phyloP scores from a whole-genome alignment of 1,140 invertebrate species.

The Brachystomella parvula region DNA sequence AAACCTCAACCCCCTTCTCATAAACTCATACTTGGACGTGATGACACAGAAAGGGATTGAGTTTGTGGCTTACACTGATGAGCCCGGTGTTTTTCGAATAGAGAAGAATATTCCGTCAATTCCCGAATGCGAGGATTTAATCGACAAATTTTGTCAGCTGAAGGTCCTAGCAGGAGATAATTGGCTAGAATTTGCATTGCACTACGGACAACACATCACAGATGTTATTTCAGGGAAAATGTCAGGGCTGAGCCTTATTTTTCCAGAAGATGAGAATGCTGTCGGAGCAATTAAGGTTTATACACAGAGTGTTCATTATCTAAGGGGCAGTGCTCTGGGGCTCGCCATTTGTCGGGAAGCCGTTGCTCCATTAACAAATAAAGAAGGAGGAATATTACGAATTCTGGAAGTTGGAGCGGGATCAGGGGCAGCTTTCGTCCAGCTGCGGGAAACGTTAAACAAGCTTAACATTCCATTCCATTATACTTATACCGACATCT shows the following conservation, averaged over 20 bases:
- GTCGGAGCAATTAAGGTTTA: conserved; percentile 1
- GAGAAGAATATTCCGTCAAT: not conserved
- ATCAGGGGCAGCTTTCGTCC: not conserved
- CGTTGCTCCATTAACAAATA: not conserved
- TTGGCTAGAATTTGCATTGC: not conserved
- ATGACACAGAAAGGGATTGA: not conserved
- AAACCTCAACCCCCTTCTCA: not conserved
- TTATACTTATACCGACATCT: conserved; percentile 23
- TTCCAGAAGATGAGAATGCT: not conserved
- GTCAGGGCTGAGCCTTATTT: not conserved
- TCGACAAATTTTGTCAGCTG: not conserved
- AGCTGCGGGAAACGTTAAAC: not conserved
- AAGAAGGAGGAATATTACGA: not conserved
- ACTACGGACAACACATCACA: not conserved
- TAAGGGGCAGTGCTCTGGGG: not conserved
- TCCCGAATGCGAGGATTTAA: not conserved
- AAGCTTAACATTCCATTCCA: not conserved
- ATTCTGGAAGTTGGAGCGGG: conserved; percentile 24
- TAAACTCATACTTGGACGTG: not conserved
- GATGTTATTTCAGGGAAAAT: conserved; percentile 1
- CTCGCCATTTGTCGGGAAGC: not conserved
- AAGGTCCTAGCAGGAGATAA: not conserved
- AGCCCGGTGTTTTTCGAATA: not conserved
- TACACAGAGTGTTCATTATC: not conserved
- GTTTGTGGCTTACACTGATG: not conserved